phyloP scores from a whole-genome alignment of 1,140 invertebrate species.

The Pogonomyrmex barbatus region DNA sequence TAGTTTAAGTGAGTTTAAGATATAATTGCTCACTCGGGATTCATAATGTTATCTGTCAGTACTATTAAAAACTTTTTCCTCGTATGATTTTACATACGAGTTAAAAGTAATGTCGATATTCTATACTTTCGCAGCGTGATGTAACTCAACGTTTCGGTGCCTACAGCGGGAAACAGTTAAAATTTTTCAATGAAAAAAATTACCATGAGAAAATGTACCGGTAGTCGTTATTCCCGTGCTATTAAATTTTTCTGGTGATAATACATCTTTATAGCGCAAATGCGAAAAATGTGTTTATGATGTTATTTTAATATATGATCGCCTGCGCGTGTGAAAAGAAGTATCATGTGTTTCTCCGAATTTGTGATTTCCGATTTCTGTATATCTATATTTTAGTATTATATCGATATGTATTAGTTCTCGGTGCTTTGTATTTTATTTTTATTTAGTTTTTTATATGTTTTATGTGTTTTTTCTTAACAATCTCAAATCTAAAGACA shows the following conservation, averaged over 20 bases:
- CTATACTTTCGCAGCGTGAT: constrained; percentile 52
- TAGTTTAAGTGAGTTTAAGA: not conserved
- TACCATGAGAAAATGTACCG: constrained; percentile 33
- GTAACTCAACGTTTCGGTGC: constrained; percentile 48
- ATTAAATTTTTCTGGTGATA: constrained; percentile 37
- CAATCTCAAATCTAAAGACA: not conserved
- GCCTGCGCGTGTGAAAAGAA: not conserved
- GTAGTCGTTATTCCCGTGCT: constrained; percentile 15
- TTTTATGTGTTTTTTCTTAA: not conserved
- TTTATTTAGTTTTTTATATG: not conserved
- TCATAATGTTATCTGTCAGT: constrained; percentile 11
- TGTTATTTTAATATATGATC: not conserved
- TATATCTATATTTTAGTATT: not conserved
- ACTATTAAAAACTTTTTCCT: constrained; percentile 41
- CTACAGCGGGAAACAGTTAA: constrained; percentile 10
- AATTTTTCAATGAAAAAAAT: constrained; percentile 41
- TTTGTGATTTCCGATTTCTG: not conserved
- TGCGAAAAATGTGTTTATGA: not conserved
- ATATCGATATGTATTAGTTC: not conserved
- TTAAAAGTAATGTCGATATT: constrained; percentile 45
- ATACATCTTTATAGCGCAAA: constrained; percentile 33
- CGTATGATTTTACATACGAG: constrained; percentile 23
- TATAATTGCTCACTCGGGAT: not conserved
- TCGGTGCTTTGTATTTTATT: not conserved
- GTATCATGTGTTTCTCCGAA: not conserved